Percentiles rank a stretch among this genome's conserved stretches.
These are phyloP conservation scores for Pantherophis vulpinus DNA, from an alignment of 2,797 vertebrate genomes.

Conservation along the genomic window DNA sequence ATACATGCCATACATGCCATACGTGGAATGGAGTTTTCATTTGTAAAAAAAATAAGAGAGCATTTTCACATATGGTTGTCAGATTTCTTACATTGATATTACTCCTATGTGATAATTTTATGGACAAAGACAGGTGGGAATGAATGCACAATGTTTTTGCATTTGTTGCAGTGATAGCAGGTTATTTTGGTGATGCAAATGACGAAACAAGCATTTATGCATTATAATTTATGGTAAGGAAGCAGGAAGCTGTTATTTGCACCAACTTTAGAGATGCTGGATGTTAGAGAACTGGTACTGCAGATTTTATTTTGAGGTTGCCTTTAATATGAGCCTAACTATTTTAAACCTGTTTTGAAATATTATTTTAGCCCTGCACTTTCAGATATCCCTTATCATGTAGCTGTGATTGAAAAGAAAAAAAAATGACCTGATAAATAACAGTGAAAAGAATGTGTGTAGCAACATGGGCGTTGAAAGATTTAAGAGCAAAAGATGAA, in stretches of 20 bases:
- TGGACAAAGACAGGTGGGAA: background rate
- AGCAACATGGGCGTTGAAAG: conserved; percentile 48
- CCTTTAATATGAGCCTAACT: conserved; percentile 61
- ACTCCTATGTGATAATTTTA: background rate
- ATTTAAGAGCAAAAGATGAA: conserved; percentile 30
- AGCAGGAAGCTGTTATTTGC: conserved; percentile 2
- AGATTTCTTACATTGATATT: background rate
- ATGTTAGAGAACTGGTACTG: conserved; percentile 3
- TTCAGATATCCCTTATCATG: conserved; percentile 51
- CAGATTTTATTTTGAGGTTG: conserved; percentile 54
- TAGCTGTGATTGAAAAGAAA: conserved; percentile 54
- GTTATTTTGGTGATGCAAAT: background rate
- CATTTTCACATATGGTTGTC: background rate
- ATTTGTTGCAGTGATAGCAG: background rate
- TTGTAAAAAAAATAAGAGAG: background rate
- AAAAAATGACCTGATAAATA: conserved; percentile 32
- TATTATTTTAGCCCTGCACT: conserved; percentile 51
- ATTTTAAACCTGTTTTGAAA: conserved; percentile 62
- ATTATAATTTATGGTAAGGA: background rate
- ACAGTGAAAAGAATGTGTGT: conserved; percentile 42
- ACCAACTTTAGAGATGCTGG: background rate
- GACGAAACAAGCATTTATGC: background rate
- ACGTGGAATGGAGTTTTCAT: background rate
- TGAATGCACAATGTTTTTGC: background rate
- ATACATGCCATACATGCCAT: too few relatives aligned